Conservation (phyloP, 2,888 invertebrate species). For the Cephonodes hylas region DNA sequence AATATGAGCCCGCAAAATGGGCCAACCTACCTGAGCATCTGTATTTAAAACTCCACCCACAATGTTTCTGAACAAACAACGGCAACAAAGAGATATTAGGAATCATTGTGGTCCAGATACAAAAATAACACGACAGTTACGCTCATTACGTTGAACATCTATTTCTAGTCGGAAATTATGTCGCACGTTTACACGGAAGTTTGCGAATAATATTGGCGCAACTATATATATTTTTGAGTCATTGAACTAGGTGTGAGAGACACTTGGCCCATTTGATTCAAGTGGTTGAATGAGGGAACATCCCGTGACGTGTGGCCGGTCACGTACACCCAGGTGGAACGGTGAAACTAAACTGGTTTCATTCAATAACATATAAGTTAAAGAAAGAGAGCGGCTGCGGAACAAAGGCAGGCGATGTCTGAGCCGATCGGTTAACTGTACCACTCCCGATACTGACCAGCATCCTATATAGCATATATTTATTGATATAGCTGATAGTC, state of each 20-base stretch:
- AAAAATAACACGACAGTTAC: not conserved
- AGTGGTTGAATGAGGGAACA: not conserved
- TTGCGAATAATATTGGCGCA: not conserved
- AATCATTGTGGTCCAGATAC: not conserved
- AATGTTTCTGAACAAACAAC: not conserved
- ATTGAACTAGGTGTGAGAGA: not conserved
- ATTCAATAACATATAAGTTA: conserved; percentile 3
- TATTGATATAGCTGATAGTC: too few relatives aligned
- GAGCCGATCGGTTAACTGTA: not conserved
- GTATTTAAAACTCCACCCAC: not conserved
- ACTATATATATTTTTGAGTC: not conserved
- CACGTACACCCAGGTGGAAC: conserved; percentile 10
- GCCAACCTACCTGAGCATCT: not conserved
- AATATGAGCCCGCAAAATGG: too few relatives aligned
- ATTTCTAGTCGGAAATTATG: not conserved
- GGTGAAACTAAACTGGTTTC: conserved; percentile 6
- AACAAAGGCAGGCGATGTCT: not conserved
- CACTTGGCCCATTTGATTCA: not conserved
- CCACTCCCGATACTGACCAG: not conserved
- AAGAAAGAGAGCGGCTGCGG: conserved; percentile 2
- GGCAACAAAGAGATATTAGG: not conserved
- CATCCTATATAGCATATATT: too few relatives aligned
- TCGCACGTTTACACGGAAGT: not conserved
- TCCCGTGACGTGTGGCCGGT: conserved; percentile 5
- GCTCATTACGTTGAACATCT: not conserved